Evolutionary conservation across 1,140 invertebrate species (phyloP).

Genomic region (Drosophila serrata): DNA sequence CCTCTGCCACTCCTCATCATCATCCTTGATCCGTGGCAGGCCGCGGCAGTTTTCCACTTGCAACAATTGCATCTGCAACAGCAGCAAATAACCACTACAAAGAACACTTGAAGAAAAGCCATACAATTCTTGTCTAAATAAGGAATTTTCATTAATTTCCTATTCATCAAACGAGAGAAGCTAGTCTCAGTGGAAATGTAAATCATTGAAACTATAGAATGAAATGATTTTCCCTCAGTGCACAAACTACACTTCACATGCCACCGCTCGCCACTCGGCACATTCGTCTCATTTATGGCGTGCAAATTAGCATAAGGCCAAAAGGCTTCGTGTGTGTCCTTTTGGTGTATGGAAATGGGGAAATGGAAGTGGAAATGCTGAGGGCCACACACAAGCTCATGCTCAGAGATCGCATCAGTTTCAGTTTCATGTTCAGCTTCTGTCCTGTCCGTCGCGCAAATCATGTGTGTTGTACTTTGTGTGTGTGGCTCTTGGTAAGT

Average conservation of each 20-base stretch:
- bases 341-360: constrained; percentile 32
- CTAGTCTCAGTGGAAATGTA: too few relatives aligned
- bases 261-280: constrained; percentile 71
- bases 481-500: constrained; percentile 17
- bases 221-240: not conserved
- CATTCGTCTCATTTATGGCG: constrained; percentile 83
- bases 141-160: not conserved
- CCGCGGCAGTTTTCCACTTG: constrained; percentile 41
- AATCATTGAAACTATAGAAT: not conserved
- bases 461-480: constrained; percentile 20
- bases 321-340: constrained; percentile 77
- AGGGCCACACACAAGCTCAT: constrained; percentile 6
- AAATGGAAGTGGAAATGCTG: constrained; percentile 16
- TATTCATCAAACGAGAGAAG: not conserved
- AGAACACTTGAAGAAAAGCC: not conserved
- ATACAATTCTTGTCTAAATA: not conserved
- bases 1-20: not conserved
- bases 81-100: constrained; percentile 13
- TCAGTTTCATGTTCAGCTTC: constrained; percentile 29
- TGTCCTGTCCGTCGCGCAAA: constrained; percentile 20
- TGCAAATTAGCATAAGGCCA: constrained; percentile 79
- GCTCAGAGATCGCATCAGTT: constrained; percentile 41
- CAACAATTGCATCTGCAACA: constrained; percentile 33
- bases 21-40: constrained; percentile 19
- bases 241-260: constrained; percentile 36